A percentile compares a stretch with the other conserved stretches of the same genome.
Conservation (phyloP, 2,797 vertebrate genomes). For the Typhlichthys eigenmanni region DNA sequence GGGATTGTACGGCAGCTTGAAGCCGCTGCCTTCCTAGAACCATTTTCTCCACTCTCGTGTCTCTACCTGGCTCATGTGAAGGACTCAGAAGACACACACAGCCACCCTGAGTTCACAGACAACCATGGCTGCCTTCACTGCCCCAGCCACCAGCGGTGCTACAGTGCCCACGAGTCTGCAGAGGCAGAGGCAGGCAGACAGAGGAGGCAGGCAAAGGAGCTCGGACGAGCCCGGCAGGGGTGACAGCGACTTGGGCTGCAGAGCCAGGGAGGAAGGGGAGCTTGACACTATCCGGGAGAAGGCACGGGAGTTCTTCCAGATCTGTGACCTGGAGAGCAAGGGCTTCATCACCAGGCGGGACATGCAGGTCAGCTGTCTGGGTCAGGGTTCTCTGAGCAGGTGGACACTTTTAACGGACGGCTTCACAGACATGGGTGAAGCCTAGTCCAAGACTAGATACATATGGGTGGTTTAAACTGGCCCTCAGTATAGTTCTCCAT, state of each 20-base stretch:
- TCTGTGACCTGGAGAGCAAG: constrained; percentile 89
- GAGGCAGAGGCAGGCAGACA: neutral
- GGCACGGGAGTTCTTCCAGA: constrained; percentile 90
- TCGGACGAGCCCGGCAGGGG: constrained; percentile 8
- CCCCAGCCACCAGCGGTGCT: constrained; percentile 28
- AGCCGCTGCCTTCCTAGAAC: constrained; percentile 47
- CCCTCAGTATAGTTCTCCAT: too few relatives aligned
- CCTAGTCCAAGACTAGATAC: neutral
- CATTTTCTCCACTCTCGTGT: constrained; percentile 34
- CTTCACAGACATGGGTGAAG: neutral
- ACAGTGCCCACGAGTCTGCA: constrained; percentile 30
- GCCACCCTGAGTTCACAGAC: constrained; percentile 1
- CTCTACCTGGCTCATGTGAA: constrained; percentile 62
- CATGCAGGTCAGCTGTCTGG: constrained; percentile 84
- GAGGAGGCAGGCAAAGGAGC: constrained; percentile 12
- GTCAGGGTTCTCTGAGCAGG: neutral
- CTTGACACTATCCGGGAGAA: constrained; percentile 78
- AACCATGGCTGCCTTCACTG: constrained; percentile 70
- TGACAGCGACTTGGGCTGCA: constrained; percentile 30
- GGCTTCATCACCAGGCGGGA: constrained; percentile 87
- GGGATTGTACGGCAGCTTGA: constrained; percentile 66
- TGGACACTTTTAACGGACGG: neutral
- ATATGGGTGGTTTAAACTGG: too few relatives aligned
- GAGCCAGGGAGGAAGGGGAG: constrained; percentile 32
- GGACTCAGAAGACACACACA: constrained; percentile 14